Base-by-base conservation (phyloP, 2,888 invertebrate species). In the Nebria salina region DNA sequence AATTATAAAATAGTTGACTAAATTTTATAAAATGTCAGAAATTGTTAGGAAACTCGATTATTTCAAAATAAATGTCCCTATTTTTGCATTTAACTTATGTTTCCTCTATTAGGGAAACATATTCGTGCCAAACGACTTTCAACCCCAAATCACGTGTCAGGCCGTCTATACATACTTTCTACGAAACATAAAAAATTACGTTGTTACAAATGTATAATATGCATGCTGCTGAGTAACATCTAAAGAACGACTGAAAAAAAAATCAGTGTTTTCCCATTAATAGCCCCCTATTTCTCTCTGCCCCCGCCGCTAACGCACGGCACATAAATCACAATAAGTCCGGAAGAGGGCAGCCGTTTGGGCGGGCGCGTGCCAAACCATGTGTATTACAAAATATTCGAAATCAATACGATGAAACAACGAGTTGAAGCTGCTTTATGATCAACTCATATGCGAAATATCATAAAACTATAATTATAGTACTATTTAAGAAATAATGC, bases 321-420 rank as follows among this genome's bases (percentile, higher is more conserved):
- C 25, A 65, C 73, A 78, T 78, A 78, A 78, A 78, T 78, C 78
- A 78, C 78, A 78, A 77, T 74, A 74, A 78, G 65, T 34, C 41
- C 78, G 78, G 78, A 78, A 78, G 72, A 77, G 78, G 78, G 78
- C 73, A 41, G 42, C 73, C 73, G 41, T 72, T 74, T 64, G 78
- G 78, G n/a, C 65, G 72, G 20, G 42, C 25, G 54, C 77, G 66
- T 79, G 79, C 74, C 79, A 75, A 80, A 80, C 75, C 80, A 80
- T 80, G 80, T 80, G 79, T 74, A 80, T 80, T 75, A 80, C 80
- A 80, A 80, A 78, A 80, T 80, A 80, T 80, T 80, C 70, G 65
- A 75, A 80, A 80, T 80, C 80, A 75, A 80, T 80, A 80, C 75
- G 43, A 54, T 68, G 75, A 75, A 80, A 75, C 75, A 80, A 80